Base-by-base conservation (phyloP, 1,140 invertebrate species). In the Paralvinella palmiformis region DNA sequence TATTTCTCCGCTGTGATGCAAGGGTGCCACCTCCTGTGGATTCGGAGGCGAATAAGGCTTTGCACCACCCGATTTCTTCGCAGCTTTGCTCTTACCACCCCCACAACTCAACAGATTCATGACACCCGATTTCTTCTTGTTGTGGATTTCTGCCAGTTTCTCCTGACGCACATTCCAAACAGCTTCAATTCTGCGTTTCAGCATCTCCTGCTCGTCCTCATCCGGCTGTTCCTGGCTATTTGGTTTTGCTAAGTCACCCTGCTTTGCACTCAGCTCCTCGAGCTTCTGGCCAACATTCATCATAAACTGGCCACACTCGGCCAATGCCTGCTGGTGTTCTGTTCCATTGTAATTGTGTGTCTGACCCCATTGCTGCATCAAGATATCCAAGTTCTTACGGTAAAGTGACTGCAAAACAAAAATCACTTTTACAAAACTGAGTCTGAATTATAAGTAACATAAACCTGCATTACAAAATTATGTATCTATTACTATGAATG, bases 151-250 rank as follows among this genome's bases (percentile, higher is more conserved):
- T 27, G n/a, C 33, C 15, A 64, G 22, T 36, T 62, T 61, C 27
- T 66, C 64, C 27, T 66, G 64, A 10, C 59, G 29, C 24, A 56
- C 29, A 2, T 36, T 36, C 48, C 45, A 62, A 4, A 66, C 64
- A 10, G 64, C 64, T 35, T 61, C 64, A 45, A 66, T 48, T 27
- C 64, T 41, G 17, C 44, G 44, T 27, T 56, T 53, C 50, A 66
- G 62, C n/a, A 48, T 59, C 37, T 66, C 64, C 50, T 66, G 59
- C 22, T 66, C 64, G 31, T 65, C 63, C n/a, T 59, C 58, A 20
- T 66, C 59, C 17, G 62, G 56, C 1, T 13, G 24, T 15, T 20
- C 35, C 17, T 56, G 27, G 3, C 62, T 53, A 3, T 32, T 36
- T n/a, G n/a, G n/a, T n/a, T n/a, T n/a, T n/a, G n/a, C n/a, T n/a